Conservation (phyloP, 2,113 vertebrate genomes). For the Crotalus viridis region DNA sequence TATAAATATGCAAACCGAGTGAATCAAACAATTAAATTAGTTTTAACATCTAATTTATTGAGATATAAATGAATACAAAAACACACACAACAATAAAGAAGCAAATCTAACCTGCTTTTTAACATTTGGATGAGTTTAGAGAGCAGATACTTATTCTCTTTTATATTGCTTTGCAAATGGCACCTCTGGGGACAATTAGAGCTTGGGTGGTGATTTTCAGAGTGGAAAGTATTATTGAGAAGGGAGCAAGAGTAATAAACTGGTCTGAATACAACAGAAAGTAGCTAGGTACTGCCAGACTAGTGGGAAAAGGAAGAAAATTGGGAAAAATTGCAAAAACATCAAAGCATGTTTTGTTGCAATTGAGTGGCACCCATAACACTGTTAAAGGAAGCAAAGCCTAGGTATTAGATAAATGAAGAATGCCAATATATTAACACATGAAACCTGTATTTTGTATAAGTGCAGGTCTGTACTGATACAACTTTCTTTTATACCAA, state of each 20-base stretch:
- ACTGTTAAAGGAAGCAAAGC: neutral
- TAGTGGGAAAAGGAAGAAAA: neutral
- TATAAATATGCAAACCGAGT: neutral
- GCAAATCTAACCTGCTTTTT: neutral
- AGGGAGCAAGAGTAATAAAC: neutral
- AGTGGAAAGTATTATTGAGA: neutral
- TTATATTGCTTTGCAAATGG: neutral
- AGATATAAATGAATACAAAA: neutral
- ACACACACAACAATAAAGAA: neutral
- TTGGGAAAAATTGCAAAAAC: neutral
- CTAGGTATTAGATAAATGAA: neutral
- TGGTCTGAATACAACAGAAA: neutral
- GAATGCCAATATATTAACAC: neutral
- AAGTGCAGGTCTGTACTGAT: neutral
- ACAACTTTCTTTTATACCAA: neutral
- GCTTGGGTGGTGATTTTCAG: neutral
- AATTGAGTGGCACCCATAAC: neutral
- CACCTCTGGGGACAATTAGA: neutral
- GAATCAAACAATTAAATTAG: neutral
- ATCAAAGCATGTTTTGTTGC: neutral
- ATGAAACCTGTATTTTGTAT: neutral
- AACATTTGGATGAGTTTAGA: neutral
- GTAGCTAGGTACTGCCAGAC: neutral
- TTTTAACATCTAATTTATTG: accelerated
- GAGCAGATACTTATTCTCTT: neutral